Evolutionary conservation across 2,797 vertebrate species (phyloP), one percentile per base, ranked within the genome.

Genomic region (Acanthurus lineatus): DNA sequence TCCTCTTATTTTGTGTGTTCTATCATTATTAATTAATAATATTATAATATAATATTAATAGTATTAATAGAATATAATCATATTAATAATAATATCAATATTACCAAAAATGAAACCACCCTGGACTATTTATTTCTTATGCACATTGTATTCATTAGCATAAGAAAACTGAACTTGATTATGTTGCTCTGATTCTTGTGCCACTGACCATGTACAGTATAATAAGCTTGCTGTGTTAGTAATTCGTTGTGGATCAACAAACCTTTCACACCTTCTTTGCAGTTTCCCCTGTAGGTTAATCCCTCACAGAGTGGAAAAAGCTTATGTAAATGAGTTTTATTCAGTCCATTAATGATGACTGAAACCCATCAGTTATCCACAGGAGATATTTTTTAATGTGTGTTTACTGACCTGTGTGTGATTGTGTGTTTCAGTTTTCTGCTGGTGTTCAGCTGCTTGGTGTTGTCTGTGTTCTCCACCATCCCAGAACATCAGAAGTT

Each of bases 401-500:
- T 57, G 40, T 81, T 14, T 66, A 47, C 9, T 73, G 69, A 85
- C 60, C 14, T 57, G 28, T 51, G 15, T 75, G 64, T 69, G 16
- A 19, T n/a, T 79, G 11, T 81, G 52, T 85, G 42, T 69, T 96
- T 70, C 96, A 99, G 98, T 95, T 99, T 99, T 91, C 90, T 99
- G 89, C 96, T 99, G 17, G 98, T 99, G 90, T 98, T 99, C 95
- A 97, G 97, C 96, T 99, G 98, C 93, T 94, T 99, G 95, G 97
- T 99, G 92, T 95, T 99, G 84, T 99, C 98, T 0, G 98, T 99
- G 82, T 98, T 99, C 94, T 99, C 98, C 91, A 99, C 98, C 93
- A 99, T 99, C 92, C 97, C 96, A 28, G 97, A 97, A 52, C 95
- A 98, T 92, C 97, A 99, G 86, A 95, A 96, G 87, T 9, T 96